Base-by-base conservation (phyloP, 2,888 invertebrate genomes). In the Caradrina kadenii region DNA sequence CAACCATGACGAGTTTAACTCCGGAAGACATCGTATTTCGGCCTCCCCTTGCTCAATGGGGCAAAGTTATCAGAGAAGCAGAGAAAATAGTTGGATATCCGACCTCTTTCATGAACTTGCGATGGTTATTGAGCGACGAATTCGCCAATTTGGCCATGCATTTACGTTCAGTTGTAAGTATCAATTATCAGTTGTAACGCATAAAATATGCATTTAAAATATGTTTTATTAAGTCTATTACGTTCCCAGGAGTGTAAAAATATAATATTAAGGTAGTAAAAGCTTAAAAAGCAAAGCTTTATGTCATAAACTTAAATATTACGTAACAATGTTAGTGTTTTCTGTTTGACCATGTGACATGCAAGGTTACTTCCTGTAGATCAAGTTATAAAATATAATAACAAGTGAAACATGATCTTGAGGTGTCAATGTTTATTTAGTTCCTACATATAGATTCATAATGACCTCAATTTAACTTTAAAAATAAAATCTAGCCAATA, bases 51-150 rank as follows among this genome's bases (percentile, higher is more conserved):
- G 89, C 94, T 11, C 81, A 81, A 74, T 94, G 94, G 96, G 90
- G 93, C 85, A 94, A 94, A 90, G 90, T 95, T 85, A 94, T 96
- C 50, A 93, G 92, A 83, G 96, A 96, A 87, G 96, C 96, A 53
- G 96, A 96, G 76, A 96, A 95, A 80, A 93, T 96, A 78, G 96
- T 96, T 64, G 95, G 96, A 83, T 94, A 96, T 92, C 96, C 96
- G 79, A 96, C 96, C 89, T 96, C 96, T 75, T 96, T 96, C 86
- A 96, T 96, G 95, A 96, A 96, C 88, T 92, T 96, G 85, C 93
- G 96, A 91, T 97, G 97, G 96, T 91, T 96, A 85, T 94, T 96
- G 81, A 96, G 96, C 89, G 96, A 97, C 88, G 97, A 96, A 94
- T 96, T 97, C 87, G 96, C 96, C 72, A 96, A 96, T 94, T 91